Percentiles rank a stretch among this genome's conserved stretches.
Conservation (phyloP, 2,113 vertebrate species). For the Petrocephalus microphthalmus region DNA sequence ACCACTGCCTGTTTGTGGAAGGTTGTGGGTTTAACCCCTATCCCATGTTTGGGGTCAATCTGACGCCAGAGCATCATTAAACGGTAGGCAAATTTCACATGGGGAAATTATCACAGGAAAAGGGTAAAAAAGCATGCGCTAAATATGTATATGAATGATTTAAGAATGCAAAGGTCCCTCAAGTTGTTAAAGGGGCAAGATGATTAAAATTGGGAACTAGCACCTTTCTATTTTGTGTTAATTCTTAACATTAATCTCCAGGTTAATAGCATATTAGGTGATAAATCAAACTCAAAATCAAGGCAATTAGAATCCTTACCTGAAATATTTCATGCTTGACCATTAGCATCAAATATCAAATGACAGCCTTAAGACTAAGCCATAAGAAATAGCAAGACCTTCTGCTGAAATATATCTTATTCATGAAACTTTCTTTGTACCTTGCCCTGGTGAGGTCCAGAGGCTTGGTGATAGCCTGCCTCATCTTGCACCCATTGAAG, state of each 20-base stretch:
- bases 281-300: background rate
- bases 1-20: background rate
- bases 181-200: background rate
- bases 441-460: constrained; percentile 95
- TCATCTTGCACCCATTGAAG: constrained; percentile 91
- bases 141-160: background rate
- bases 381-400: background rate
- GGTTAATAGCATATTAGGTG: background rate
- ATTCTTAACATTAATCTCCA: background rate
- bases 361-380: too few species aligned
- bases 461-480: constrained; percentile 89
- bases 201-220: background rate
- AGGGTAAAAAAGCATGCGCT: background rate
- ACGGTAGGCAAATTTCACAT: too few species aligned
- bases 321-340: background rate
- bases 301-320: background rate
- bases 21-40: background rate
- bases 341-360: background rate
- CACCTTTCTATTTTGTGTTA: background rate
- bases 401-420: background rate
- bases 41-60: too few species aligned
- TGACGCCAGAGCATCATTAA: too few species aligned
- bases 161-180: background rate
- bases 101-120: too few species aligned
- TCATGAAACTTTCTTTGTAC: constrained; percentile 56